Conservation (phyloP, 2,797 vertebrate genomes). For the Clarias fuscus region DNA sequence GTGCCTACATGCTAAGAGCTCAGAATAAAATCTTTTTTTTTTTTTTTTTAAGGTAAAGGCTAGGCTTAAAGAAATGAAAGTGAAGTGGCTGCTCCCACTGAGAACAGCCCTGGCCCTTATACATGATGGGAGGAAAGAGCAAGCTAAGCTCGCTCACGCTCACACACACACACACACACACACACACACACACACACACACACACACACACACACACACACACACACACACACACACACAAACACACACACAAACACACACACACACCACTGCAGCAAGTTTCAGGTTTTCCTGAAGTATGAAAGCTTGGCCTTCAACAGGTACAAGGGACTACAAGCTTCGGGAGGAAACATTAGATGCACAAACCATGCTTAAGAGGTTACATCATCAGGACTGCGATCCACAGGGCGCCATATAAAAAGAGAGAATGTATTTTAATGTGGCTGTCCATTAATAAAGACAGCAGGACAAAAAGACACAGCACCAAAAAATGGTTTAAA, state of each 20-base stretch:
- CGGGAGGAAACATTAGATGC: conserved; percentile 1
- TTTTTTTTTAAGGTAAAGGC: conserved; percentile 9
- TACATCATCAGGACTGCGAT: background rate
- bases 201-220: too few relatives aligned
- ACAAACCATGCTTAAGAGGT: background rate
- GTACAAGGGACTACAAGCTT: background rate
- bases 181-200: too few relatives aligned
- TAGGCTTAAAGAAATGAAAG: conserved; percentile 10
- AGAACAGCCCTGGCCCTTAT: conserved; percentile 5
- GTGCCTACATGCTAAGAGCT: conserved; percentile 23
- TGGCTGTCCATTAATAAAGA: background rate
- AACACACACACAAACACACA: too few relatives aligned
- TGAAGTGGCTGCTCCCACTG: conserved; percentile 23
- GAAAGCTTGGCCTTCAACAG: conserved; percentile 19
- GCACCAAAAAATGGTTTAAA: background rate
- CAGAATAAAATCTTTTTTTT: conserved; percentile 15
- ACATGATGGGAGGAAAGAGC: conserved; percentile 2
- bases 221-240: too few relatives aligned
- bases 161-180: background rate
- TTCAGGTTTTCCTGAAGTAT: conserved; percentile 1
- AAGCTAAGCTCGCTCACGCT: background rate
- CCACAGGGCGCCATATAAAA: background rate
- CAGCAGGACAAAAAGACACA: background rate
- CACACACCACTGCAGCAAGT: background rate
- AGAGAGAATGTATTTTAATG: background rate